Conservation (phyloP, 2,113 vertebrate species). For the Melozone crissalis region DNA sequence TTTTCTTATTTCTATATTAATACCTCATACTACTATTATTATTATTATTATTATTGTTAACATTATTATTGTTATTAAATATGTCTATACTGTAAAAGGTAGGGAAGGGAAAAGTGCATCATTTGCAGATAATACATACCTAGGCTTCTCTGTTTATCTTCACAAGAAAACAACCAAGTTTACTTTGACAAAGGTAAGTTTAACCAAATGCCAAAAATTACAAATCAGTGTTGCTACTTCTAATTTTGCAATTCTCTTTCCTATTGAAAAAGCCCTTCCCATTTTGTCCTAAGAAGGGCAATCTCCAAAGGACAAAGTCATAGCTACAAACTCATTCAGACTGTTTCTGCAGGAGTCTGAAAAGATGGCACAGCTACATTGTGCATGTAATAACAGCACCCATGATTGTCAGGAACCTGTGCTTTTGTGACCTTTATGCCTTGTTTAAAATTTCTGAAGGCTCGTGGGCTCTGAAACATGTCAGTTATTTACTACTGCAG, state of each 20-base stretch:
- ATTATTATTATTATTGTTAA: background rate
- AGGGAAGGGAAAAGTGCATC: background rate
- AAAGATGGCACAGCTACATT: background rate
- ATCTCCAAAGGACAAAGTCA: background rate
- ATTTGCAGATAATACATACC: background rate
- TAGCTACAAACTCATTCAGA: background rate
- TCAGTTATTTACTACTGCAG: slow-evolving; percentile 15
- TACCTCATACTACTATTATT: background rate
- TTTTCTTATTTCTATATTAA: background rate
- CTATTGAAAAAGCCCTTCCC: background rate
- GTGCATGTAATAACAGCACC: background rate
- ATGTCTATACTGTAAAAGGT: background rate
- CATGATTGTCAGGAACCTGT: background rate
- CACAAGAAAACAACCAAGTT: background rate
- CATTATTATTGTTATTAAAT: background rate
- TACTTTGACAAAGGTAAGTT: background rate
- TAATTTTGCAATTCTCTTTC: background rate
- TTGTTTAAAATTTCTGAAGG: slow-evolving; percentile 15
- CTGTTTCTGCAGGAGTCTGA: background rate
- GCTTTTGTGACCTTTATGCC: background rate
- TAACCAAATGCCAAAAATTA: background rate
- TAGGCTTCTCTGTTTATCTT: background rate
- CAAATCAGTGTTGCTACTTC: background rate
- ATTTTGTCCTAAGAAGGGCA: background rate
- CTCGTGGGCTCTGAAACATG: background rate